These are phyloP conservation scores for Triplophysa bombifrons DNA, from an alignment of 2,797 vertebrate species.

Conservation along the genomic window DNA sequence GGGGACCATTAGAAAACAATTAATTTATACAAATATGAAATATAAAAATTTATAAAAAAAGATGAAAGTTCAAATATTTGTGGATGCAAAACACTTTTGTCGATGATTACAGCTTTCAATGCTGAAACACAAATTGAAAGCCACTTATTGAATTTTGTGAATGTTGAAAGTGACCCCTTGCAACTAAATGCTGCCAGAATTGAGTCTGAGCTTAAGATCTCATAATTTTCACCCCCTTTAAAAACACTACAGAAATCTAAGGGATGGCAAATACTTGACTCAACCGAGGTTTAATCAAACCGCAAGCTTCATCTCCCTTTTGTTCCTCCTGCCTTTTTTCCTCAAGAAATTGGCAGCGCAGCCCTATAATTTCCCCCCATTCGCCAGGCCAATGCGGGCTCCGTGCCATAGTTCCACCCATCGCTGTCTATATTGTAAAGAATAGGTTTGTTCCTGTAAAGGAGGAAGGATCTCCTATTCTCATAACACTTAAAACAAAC, in stretches of 20 bases:
- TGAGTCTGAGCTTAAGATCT: constrained; percentile 33
- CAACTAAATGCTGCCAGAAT: constrained; percentile 4
- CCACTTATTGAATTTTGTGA: background rate
- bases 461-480: constrained; percentile 35
- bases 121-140: background rate
- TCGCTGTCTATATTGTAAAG: constrained; percentile 51
- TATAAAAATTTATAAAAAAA: background rate
- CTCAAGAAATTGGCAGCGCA: constrained; percentile 58
- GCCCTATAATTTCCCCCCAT: constrained; percentile 61
- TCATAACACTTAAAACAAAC: constrained; percentile 41
- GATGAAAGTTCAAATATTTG: background rate
- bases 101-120: background rate
- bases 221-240: constrained; percentile 23
- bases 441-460: constrained; percentile 47
- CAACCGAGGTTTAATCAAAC: constrained; percentile 56
- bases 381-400: constrained; percentile 57
- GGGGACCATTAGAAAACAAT: background rate
- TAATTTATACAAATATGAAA: background rate
- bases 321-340: constrained; percentile 60
- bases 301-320: constrained; percentile 54
- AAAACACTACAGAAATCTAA: constrained; percentile 53
- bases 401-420: constrained; percentile 59
- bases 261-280: constrained; percentile 48
- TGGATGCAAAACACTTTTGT: background rate
- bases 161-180: background rate